These are phyloP conservation scores for Erpornis zantholeuca DNA, from an alignment of 2,113 vertebrate genomes.

Conservation along the genomic window DNA sequence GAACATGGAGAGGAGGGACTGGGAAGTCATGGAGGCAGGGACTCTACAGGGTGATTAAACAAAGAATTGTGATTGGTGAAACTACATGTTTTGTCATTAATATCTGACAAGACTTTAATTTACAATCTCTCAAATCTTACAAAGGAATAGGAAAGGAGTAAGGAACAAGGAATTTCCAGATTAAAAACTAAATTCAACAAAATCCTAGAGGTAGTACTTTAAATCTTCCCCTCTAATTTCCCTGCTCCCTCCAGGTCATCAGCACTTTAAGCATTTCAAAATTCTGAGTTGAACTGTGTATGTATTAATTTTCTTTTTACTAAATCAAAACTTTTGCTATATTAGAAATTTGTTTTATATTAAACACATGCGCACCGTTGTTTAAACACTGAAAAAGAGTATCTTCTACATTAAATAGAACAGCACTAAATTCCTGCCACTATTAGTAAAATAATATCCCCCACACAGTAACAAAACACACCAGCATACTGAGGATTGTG, in stretches of 20 bases:
- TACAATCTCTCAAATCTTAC: background rate
- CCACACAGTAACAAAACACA: background rate
- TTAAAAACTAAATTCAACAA: background rate
- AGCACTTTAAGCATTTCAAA: background rate
- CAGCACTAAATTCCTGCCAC: background rate
- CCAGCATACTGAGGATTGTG: accelerated
- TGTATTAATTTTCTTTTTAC: background rate
- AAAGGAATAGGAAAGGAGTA: background rate
- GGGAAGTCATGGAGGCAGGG: background rate
- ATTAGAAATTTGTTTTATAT: background rate
- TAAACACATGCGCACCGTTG: accelerated
- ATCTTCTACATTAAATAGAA: background rate
- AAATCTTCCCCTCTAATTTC: background rate
- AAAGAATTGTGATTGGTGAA: background rate
- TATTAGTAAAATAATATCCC: background rate
- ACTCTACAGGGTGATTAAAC: background rate
- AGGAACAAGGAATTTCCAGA: background rate
- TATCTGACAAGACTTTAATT: background rate
- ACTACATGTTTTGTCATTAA: background rate
- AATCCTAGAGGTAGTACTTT: background rate
- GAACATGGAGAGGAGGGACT: background rate
- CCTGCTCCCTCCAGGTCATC: background rate
- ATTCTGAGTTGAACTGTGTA: background rate
- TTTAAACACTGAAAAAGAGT: background rate
- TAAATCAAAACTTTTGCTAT: background rate